Base-by-base conservation (phyloP, 2,888 invertebrate species). In the Andrena dorsata region DNA sequence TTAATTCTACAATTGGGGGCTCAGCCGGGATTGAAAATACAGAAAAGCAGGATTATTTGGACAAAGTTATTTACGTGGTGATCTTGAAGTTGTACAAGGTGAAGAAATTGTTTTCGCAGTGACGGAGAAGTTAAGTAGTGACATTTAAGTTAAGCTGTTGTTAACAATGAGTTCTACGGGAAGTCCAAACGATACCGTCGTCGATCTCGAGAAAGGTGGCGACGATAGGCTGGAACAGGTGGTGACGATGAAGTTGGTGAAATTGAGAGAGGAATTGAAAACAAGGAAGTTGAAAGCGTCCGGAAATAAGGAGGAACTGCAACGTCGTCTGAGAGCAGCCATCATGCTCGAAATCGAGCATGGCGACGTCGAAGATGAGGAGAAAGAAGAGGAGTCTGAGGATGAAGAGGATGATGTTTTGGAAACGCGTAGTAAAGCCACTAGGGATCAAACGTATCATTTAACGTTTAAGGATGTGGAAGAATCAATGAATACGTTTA, bases 391-490 rank as follows among this genome's bases (percentile, higher is more conserved):
- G 32, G 32, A 32, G 32, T 32, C 32, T 32, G 32, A 32, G 32
- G 32, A 32, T 32, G 32, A 32, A 6, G 32, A 32, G 32, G 32
- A 32, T 32, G 32, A 32, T 32, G 7, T 32, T 32, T 32, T 32
- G 32, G 32, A 32, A 32, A 32, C 7, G 32, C 32, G 32, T 2
- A 20, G 20, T 1, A 41, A 35, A 23, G 13, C 0, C 2, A 30
- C 10, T 4, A 28, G 28, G 8, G 69, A 58, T n/a, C 47, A 28
- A 20, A n/a, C 16, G 0, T 8, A 47, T n/a, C 26, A 16, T 7
- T 49, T 70, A 16, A 60, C 70, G 2, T 71, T 61, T 13, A 61
- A 2, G 16, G 61, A 71, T 16, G 49, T 71, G 2, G 61, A 71
- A 8, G 32, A 49, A 32, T 49, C 56, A 5, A 49, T 75, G 35